Percentiles rank a stretch among this genome's conserved stretches.
Evolutionary conservation across 2,113 vertebrate genomes (phyloP).

Genomic region (Hippolais icterina): DNA sequence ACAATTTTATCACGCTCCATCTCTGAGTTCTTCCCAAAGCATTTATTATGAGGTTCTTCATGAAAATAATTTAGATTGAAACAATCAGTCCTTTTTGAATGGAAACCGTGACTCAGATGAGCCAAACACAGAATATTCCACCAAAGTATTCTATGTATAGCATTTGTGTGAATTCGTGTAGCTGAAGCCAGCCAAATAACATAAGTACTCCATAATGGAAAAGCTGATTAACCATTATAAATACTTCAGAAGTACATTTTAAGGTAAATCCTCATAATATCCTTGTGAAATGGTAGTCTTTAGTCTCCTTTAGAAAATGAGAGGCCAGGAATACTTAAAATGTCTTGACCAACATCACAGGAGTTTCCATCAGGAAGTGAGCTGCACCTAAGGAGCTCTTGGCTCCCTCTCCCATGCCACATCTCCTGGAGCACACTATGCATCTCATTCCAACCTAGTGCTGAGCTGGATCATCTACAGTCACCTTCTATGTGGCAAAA

Average conservation of each 20-base stretch:
- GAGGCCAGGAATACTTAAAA: neutral
- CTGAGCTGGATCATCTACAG: neutral
- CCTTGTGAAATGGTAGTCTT: neutral
- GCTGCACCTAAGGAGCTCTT: neutral
- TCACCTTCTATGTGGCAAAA: neutral
- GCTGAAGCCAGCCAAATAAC: conserved; percentile 47
- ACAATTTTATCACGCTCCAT: neutral
- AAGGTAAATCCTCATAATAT: conserved; percentile 38
- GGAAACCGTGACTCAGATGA: conserved; percentile 54
- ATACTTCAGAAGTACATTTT: conserved; percentile 24
- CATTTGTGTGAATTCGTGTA: conserved; percentile 12
- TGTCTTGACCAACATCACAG: neutral
- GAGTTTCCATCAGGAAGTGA: neutral
- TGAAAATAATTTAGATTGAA: conserved; percentile 42
- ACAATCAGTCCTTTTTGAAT: conserved; percentile 30
- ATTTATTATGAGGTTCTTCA: neutral
- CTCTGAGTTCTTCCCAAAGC: neutral
- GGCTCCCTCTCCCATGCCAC: neutral
- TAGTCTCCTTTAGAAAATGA: conserved; percentile 4
- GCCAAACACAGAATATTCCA: conserved; percentile 57
- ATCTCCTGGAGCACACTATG: neutral
- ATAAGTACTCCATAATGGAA: conserved; percentile 52
- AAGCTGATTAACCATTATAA: conserved; percentile 53
- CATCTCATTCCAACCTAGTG: neutral
- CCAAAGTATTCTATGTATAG: conserved; percentile 48